Evolutionary conservation across 2,797 vertebrate species (phyloP), one percentile per base, ranked within the genome.

Genomic region (Enteromius trimaculatus): DNA sequence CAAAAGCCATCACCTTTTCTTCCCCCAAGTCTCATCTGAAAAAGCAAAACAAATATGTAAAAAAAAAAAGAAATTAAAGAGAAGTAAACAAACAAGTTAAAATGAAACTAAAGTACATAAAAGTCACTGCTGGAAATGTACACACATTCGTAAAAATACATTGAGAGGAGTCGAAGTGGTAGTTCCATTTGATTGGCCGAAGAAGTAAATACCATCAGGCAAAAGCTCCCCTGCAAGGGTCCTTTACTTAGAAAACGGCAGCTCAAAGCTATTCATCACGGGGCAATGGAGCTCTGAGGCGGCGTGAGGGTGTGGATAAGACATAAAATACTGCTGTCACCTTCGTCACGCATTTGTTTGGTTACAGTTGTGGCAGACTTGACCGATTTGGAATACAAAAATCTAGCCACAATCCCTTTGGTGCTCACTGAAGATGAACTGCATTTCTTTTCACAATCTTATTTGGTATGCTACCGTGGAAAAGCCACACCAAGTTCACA

Each of bases 101-200:
- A 87, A 85, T 87, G 90, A 94, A 85, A 89, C 90, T 88, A 90
- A 65, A 89, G 89, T 90, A 90, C 92, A 94, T 89, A 90, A 77
- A 86, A 94, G 95, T 94, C 94, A 95, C 96, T 96, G 97, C 94
- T 97, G 96, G 92, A 89, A 95, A 95, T 94, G 93, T 95, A 94
- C 93, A 96, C 94, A 97, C 96, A 93, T 95, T 96, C 95, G 94
- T 95, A 95, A 93, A 78, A 90, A 95, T 95, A 95, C 90, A 94
- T 95, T 95, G 96, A 95, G 88, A 95, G 95, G 95, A 90, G 89
- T 92, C 92, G 89, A 93, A 95, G 92, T 95, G 94, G 94, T 94
- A 92, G 92, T 92, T 95, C 94, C 93, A 92, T 94, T 91, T 85
- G 88, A 91, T 93, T 89, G 92, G 91, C 90, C 85, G 85, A 91